Evolutionary conservation across 2,797 vertebrate genomes (phyloP).

Genomic region (Onychomys arenicola): DNA sequence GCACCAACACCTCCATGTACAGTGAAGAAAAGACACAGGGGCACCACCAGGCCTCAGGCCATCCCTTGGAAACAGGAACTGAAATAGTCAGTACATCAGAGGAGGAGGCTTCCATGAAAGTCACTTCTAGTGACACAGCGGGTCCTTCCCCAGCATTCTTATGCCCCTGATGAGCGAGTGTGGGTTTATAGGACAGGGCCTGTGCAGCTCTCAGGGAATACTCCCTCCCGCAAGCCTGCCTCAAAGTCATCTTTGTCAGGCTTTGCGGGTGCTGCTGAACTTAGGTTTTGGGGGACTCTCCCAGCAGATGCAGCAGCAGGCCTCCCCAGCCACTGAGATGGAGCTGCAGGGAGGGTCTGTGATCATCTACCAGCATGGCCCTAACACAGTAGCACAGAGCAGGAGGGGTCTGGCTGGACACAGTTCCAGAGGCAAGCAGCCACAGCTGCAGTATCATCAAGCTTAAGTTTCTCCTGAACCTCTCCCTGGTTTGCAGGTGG

Average conservation of each 20-base stretch:
- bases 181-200: fast-evolving
- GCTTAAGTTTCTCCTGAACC: not conserved
- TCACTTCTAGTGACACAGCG: not conserved
- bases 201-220: fast-evolving
- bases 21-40: not conserved
- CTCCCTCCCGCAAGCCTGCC: too few species aligned
- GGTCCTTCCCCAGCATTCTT: not conserved
- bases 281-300: not conserved
- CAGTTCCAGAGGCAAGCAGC: not conserved
- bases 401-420: not conserved
- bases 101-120: not conserved
- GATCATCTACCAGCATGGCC: fast-evolving
- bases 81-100: not conserved
- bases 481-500: not conserved
- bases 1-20: not conserved
- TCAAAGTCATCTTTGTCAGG: not conserved
- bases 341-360: too few species aligned
- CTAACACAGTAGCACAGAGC: not conserved
- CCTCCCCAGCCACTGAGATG: not conserved
- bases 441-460: not conserved
- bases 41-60: fast-evolving
- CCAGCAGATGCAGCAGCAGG: not conserved
- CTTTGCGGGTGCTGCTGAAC: not conserved
- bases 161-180: fast-evolving
- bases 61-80: not conserved